phyloP scores from a whole-genome alignment of 2,888 invertebrate genomes.

The Papilio elwesi region DNA sequence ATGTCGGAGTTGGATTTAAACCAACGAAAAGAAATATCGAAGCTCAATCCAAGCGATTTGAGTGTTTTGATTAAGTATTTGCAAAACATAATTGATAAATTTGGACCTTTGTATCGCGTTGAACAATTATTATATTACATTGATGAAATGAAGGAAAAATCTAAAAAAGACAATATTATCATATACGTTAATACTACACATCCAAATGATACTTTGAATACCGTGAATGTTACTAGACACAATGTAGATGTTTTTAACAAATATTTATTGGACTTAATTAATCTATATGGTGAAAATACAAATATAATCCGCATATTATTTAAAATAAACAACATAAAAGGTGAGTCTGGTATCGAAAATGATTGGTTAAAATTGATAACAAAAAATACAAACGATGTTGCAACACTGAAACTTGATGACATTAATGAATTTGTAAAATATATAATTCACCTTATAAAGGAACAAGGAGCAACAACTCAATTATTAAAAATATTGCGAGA shows the following conservation, averaged over 20 bases:
- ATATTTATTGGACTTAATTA: conserved; percentile 26
- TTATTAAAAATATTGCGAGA: conserved; percentile 14
- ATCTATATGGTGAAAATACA: conserved; percentile 17
- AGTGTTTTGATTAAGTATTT: conserved; percentile 16
- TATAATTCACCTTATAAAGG: conserved; percentile 12
- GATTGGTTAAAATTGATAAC: conserved; percentile 10
- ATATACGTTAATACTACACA: neutral
- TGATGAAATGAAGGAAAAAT: conserved; percentile 5
- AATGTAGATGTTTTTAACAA: conserved; percentile 20
- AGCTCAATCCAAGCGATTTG: conserved; percentile 16
- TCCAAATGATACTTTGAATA: neutral
- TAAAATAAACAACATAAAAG: conserved; percentile 24
- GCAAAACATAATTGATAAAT: neutral
- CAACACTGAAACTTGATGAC: conserved; percentile 11
- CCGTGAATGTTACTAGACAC: conserved; percentile 5
- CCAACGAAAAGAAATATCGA: neutral
- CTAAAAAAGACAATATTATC: neutral
- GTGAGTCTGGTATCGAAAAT: neutral
- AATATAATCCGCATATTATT: conserved; percentile 15
- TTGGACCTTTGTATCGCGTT: neutral
- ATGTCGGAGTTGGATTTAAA: neutral
- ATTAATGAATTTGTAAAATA: conserved; percentile 11
- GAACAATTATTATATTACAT: conserved; percentile 6
- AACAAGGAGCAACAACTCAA: conserved; percentile 6
- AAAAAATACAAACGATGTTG: neutral